Percentiles rank a stretch among this genome's conserved stretches.
These are phyloP conservation scores for Erynnis tages DNA, from an alignment of 2,888 invertebrate species.

Conservation along the genomic window DNA sequence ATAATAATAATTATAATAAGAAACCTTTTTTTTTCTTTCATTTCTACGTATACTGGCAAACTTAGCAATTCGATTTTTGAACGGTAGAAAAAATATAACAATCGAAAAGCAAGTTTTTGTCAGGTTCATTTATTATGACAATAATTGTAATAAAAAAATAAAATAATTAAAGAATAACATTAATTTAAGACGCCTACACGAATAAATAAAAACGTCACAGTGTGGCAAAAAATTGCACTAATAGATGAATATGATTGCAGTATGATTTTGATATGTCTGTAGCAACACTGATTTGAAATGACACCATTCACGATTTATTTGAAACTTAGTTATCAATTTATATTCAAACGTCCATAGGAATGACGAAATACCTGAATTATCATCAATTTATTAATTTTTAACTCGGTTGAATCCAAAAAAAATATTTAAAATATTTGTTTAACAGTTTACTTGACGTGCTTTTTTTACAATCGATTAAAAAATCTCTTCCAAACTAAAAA, in stretches of 20 bases:
- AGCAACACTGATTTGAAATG: too few relatives aligned
- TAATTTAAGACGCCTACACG: conserved; percentile 30
- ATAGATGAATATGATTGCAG: conserved; percentile 29
- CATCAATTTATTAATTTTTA: too few relatives aligned
- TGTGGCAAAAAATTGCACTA: conserved; percentile 27
- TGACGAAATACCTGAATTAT: too few relatives aligned
- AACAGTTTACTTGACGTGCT: too few relatives aligned
- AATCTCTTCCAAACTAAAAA: too few relatives aligned
- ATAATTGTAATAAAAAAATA: conserved; percentile 3
- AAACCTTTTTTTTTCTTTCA: conserved; percentile 9
- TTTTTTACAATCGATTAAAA: too few relatives aligned
- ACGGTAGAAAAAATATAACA: conserved; percentile 28
- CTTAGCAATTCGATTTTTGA: conserved; percentile 28
- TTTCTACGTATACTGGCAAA: conserved; percentile 23
- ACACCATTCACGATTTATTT: too few relatives aligned
- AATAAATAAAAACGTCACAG: conserved; percentile 36
- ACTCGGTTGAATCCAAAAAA: too few relatives aligned
- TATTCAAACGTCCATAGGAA: too few relatives aligned
- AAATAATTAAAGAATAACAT: conserved; percentile 21
- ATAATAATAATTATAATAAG: conserved; percentile 9
- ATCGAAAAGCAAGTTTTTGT: conserved; percentile 28
- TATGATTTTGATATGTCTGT: neutral
- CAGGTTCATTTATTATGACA: neutral
- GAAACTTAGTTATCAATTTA: too few relatives aligned
- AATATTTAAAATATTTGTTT: too few relatives aligned